A percentile compares a stretch with the other conserved stretches of the same genome.
Conservation (phyloP, 2,888 invertebrate species). For the Phyto melanocephala region DNA sequence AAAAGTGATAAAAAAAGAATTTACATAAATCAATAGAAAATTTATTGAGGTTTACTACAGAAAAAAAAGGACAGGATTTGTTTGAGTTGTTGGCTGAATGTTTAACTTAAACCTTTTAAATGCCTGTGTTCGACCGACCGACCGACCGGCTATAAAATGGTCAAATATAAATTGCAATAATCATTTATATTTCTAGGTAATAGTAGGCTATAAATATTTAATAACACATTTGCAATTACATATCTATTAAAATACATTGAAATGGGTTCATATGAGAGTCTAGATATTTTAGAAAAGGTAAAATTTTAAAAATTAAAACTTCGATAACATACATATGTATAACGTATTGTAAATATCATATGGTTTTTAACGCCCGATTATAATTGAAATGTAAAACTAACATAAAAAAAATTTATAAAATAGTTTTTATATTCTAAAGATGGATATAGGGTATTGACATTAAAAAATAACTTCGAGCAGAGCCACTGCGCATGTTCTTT, state of each 20-base stretch:
- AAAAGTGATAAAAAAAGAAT: constrained; percentile 40
- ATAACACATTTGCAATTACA: neutral
- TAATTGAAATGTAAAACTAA: too few relatives aligned
- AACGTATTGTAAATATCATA: too few relatives aligned
- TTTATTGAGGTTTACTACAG: constrained; percentile 49
- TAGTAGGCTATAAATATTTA: neutral
- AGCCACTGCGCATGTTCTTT: too few relatives aligned
- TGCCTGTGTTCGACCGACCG: constrained; percentile 1
- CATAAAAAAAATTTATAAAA: too few relatives aligned
- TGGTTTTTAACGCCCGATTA: too few relatives aligned
- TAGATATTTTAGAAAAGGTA: too few relatives aligned
- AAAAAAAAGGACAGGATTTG: constrained; percentile 21
- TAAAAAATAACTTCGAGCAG: too few relatives aligned
- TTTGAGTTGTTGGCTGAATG: constrained; percentile 16
- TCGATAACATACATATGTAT: too few relatives aligned
- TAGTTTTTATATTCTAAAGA: too few relatives aligned
- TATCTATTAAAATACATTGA: neutral
- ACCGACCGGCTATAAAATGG: constrained; percentile 20
- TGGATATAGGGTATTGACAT: too few relatives aligned
- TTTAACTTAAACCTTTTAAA: constrained; percentile 26
- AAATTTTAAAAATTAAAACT: too few relatives aligned
- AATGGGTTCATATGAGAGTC: too few relatives aligned
- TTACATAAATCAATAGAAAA: constrained; percentile 59
- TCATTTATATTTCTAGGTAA: constrained; percentile 13
- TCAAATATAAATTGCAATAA: constrained; percentile 14